Evolutionary conservation across 2,797 vertebrate species (phyloP).

Genomic region (Oreortyx pictus): DNA sequence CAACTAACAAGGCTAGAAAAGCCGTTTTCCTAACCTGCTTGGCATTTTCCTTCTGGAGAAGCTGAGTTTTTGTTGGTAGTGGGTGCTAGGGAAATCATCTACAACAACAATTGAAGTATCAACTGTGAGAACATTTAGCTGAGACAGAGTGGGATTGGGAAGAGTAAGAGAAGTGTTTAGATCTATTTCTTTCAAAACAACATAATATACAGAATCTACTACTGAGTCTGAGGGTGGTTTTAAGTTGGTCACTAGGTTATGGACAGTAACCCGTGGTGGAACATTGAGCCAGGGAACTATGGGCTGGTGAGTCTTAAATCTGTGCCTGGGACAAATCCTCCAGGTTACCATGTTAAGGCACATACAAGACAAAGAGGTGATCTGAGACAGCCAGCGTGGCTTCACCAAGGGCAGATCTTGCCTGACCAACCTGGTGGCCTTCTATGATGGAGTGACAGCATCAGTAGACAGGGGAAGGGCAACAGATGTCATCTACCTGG

Average conservation of each 20-base stretch:
- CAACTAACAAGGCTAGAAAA: conserved; percentile 59
- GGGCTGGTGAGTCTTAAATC: too few relatives aligned
- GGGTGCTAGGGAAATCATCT: background rate
- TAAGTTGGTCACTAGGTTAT: background rate
- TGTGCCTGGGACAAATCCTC: too few relatives aligned
- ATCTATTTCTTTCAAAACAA: background rate
- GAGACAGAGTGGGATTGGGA: background rate
- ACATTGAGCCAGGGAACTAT: too few relatives aligned
- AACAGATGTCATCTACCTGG: too few relatives aligned
- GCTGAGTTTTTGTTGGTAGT: background rate
- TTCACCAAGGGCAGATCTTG: too few relatives aligned
- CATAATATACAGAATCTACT: background rate
- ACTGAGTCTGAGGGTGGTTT: background rate
- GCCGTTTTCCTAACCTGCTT: conserved; percentile 44
- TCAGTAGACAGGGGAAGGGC: too few relatives aligned
- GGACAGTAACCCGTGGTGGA: background rate
- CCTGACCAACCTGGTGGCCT: too few relatives aligned
- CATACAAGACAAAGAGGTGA: too few relatives aligned
- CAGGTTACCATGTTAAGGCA: too few relatives aligned
- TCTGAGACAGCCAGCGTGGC: too few relatives aligned
- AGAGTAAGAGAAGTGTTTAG: background rate
- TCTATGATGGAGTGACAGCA: too few relatives aligned
- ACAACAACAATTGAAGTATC: background rate
- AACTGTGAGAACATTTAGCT: background rate
- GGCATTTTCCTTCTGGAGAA: conserved; percentile 18